Evolutionary conservation across 2,888 invertebrate species (phyloP).

Genomic region (Steromphala cineraria): DNA sequence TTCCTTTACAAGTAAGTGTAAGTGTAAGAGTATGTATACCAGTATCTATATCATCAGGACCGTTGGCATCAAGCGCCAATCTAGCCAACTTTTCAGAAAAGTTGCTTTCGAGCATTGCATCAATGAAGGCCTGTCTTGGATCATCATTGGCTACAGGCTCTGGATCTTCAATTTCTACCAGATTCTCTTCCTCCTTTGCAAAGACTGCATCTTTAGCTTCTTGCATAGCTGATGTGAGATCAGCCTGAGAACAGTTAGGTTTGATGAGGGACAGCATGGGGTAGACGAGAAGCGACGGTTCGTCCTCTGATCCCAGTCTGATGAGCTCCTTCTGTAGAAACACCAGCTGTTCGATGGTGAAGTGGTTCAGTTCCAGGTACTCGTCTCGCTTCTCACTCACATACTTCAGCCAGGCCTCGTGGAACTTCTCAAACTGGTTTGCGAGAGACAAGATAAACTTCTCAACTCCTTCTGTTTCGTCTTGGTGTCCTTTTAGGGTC

Average conservation of each 20-base stretch:
- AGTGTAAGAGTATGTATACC: slow-evolving; percentile 33
- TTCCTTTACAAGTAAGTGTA: too few species aligned
- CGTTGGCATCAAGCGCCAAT: slow-evolving; percentile 37
- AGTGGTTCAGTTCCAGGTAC: slow-evolving; percentile 60
- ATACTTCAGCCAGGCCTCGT: slow-evolving; percentile 55
- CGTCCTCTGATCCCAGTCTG: slow-evolving; percentile 40
- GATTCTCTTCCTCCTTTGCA: slow-evolving; percentile 24
- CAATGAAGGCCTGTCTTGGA: slow-evolving; percentile 38
- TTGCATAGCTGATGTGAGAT: slow-evolving; percentile 47
- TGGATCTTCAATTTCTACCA: background rate
- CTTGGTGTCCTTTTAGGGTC: slow-evolving; percentile 27
- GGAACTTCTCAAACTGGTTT: slow-evolving; percentile 54
- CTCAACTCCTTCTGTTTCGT: slow-evolving; percentile 33
- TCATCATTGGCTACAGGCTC: background rate
- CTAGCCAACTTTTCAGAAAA: slow-evolving; percentile 41
- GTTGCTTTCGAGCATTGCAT: slow-evolving; percentile 41
- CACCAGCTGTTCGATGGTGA: slow-evolving; percentile 67
- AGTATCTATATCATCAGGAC: slow-evolving; percentile 36
- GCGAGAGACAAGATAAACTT: slow-evolving; percentile 50
- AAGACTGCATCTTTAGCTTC: slow-evolving; percentile 32
- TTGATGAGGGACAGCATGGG: slow-evolving; percentile 53
- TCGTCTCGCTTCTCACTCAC: slow-evolving; percentile 46
- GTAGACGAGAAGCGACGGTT: slow-evolving; percentile 41
- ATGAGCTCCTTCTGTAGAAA: slow-evolving; percentile 60
- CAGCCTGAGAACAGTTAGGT: slow-evolving; percentile 41